These are phyloP conservation scores for Drosophila algonquin DNA, from an alignment of 2,888 invertebrate species.

Conservation along the genomic window DNA sequence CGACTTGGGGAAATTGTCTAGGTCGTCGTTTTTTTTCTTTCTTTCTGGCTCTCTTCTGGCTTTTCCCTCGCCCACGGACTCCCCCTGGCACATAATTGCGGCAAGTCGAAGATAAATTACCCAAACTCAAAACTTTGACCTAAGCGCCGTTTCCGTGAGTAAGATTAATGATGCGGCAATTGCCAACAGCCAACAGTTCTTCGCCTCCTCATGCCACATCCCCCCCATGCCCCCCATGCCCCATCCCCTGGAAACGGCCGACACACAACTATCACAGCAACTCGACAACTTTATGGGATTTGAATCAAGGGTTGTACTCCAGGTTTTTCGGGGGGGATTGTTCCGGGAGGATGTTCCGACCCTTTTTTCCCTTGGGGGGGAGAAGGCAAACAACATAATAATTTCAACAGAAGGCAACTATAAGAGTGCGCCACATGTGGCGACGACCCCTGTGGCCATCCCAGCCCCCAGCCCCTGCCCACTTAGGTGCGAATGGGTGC, in stretches of 20 bases:
- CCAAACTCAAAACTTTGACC: constrained; percentile 79
- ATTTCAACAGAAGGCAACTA: constrained; percentile 63
- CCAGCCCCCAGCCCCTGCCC: background rate
- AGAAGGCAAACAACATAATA: constrained; percentile 69
- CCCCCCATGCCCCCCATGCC: no score
- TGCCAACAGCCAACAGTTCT: constrained; percentile 48
- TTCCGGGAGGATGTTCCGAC: constrained; percentile 6
- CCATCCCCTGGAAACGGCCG: constrained; percentile 64
- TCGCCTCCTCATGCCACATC: background rate
- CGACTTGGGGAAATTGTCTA: constrained; percentile 36
- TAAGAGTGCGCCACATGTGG: constrained; percentile 39
- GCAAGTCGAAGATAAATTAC: constrained; percentile 78
- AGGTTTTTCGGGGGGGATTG: background rate
- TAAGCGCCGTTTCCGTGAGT: constrained; percentile 80
- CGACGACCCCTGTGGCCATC: constrained; percentile 61
- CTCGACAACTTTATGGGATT: constrained; percentile 69
- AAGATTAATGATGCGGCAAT: constrained; percentile 77
- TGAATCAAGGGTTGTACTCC: constrained; percentile 50
- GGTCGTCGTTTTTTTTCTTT: constrained; percentile 10
- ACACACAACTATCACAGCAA: constrained; percentile 43
- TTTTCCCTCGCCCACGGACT: background rate
- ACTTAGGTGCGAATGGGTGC: constrained; percentile 74
- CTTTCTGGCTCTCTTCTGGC: background rate
- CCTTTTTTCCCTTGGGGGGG: background rate
- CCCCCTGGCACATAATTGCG: constrained; percentile 70